Percentiles rank a stretch among this genome's conserved stretches.
phyloP scores from a whole-genome alignment of 1,140 invertebrate genomes.

The Heterodera carotae region DNA sequence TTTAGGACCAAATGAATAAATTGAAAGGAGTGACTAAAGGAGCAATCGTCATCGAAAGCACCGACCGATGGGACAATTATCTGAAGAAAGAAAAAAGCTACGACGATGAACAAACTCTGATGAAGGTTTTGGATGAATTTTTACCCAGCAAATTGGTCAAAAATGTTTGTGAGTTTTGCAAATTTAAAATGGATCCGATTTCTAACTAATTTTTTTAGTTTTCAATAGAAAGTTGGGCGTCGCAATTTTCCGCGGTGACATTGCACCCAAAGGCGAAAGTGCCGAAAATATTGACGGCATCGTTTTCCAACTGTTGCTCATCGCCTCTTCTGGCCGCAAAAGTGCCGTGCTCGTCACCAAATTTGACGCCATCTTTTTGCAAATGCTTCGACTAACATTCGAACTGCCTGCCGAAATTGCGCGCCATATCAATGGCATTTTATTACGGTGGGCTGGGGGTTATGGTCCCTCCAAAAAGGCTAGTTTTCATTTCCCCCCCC shows the following conservation, averaged over 20 bases:
- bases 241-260: not conserved
- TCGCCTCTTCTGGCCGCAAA: not conserved
- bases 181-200: not conserved
- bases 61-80: not conserved
- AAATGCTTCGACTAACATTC: not conserved
- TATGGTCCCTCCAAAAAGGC: too few species aligned
- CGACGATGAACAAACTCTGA: not conserved
- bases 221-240: not conserved
- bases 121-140: not conserved
- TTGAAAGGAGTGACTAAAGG: not conserved
- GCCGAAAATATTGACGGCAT: constrained; percentile 5
- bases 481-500: too few species aligned
- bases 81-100: not conserved
- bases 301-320: not conserved
- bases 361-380: not conserved
- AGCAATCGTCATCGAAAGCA: not conserved
- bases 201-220: not conserved
- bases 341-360: not conserved
- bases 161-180: not conserved
- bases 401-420: not conserved
- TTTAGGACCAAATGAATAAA: not conserved
- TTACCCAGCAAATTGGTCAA: not conserved
- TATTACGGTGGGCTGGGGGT: not conserved
- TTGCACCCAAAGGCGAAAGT: constrained; percentile 10
- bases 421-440: not conserved